A percentile compares a stretch with the other conserved stretches of the same genome.
Evolutionary conservation across 2,113 vertebrate genomes (phyloP).

Genomic region (cat (Felis catus)): DNA sequence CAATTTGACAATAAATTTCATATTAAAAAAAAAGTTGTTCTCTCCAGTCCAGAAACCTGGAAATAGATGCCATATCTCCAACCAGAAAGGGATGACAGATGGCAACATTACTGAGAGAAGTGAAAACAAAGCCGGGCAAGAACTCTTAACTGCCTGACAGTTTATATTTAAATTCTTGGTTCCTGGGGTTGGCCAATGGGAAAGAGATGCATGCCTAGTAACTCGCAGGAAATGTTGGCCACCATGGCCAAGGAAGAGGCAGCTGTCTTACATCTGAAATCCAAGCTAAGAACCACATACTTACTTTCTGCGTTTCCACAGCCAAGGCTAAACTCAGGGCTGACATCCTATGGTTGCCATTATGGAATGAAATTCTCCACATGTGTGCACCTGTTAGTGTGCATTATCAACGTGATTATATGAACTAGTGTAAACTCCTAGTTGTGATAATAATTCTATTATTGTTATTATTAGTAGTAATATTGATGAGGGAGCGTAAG

Average conservation of each 20-base stretch:
- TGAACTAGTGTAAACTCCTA: neutral
- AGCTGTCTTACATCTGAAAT: neutral
- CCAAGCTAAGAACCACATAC: neutral
- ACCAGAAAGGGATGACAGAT: neutral
- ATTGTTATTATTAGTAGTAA: neutral
- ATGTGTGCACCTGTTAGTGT: fast-evolving
- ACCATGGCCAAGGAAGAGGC: neutral
- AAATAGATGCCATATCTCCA: neutral
- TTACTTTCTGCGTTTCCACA: neutral
- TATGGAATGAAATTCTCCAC: neutral
- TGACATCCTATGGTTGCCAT: neutral
- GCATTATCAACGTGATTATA: neutral
- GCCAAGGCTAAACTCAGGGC: neutral
- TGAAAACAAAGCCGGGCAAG: neutral
- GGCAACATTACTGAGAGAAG: neutral
- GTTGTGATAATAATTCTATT: neutral
- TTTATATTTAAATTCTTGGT: neutral
- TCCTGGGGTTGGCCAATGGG: neutral
- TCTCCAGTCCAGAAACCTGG: neutral
- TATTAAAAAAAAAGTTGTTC: neutral
- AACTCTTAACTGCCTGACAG: neutral
- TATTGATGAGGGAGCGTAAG: neutral
- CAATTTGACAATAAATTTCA: too few relatives aligned
- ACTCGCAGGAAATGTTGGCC: neutral
- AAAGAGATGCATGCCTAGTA: too few relatives aligned